Evolutionary conservation across 2,888 invertebrate species (phyloP).

Genomic region (Heliconius charithonia): DNA sequence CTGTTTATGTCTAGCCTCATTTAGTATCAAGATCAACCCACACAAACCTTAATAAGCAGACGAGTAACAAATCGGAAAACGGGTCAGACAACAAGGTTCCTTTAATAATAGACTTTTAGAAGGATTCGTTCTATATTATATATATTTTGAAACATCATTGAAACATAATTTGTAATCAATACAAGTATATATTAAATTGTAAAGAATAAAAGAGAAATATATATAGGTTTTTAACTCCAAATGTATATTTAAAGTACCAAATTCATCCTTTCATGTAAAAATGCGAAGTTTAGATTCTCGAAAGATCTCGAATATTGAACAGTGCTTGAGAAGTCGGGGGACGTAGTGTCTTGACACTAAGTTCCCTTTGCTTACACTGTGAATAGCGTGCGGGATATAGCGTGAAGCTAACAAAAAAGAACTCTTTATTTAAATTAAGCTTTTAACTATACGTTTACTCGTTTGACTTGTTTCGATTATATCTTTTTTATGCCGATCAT

Average conservation of each 20-base stretch:
- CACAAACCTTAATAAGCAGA: not conserved
- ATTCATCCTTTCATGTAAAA: too few relatives aligned
- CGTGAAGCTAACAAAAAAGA: not conserved
- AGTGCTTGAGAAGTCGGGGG: too few relatives aligned
- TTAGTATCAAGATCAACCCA: not conserved
- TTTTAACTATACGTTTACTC: slow-evolving; percentile 16
- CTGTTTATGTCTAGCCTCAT: not conserved
- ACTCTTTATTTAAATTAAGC: slow-evolving; percentile 7
- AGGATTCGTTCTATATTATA: not conserved
- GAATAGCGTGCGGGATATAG: not conserved
- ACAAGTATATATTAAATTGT: too few relatives aligned
- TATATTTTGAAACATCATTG: not conserved
- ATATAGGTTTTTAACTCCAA: too few relatives aligned
- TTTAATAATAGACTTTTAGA: too few relatives aligned
- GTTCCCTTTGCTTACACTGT: too few relatives aligned
- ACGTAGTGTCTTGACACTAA: too few relatives aligned
- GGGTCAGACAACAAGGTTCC: not conserved
- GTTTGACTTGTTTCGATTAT: slow-evolving; percentile 24
- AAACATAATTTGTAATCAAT: too few relatives aligned
- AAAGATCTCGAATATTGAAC: too few relatives aligned
- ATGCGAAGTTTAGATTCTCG: too few relatives aligned
- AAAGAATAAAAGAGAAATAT: too few relatives aligned
- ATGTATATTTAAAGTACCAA: too few relatives aligned
- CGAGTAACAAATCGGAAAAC: not conserved
- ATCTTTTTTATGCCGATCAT: slow-evolving; percentile 20